Evolutionary conservation across 1,140 invertebrate species (phyloP).

Genomic region (Colletes latitarsis): DNA sequence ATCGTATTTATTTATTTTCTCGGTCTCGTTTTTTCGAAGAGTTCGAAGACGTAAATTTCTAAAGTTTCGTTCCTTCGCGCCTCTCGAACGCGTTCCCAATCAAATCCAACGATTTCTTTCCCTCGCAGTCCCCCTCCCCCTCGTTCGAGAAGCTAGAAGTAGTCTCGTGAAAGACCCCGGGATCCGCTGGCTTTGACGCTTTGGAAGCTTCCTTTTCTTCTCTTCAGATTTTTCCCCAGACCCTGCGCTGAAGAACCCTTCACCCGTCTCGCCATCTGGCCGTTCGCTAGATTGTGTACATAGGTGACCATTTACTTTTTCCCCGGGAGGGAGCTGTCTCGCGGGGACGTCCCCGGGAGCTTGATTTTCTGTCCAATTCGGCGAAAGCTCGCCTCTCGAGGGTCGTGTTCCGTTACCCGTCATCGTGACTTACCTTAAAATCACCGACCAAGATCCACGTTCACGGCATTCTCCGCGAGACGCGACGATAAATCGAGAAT

Average conservation of each 20-base stretch:
- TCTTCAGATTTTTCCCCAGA: slow-evolving; percentile 24
- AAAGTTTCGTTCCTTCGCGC: neutral
- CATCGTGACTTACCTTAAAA: too few species aligned
- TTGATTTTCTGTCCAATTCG: slow-evolving; percentile 52
- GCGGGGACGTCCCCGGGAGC: neutral
- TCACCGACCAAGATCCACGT: too few species aligned
- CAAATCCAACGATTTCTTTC: neutral
- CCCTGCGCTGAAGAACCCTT: slow-evolving; percentile 43
- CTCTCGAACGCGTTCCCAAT: neutral
- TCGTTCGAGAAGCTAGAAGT: slow-evolving; percentile 22
- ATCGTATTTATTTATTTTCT: too few species aligned
- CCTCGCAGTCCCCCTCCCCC: neutral
- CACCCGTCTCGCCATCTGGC: slow-evolving; percentile 38
- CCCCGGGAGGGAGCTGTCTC: neutral
- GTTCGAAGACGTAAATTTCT: neutral
- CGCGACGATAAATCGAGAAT: too few species aligned
- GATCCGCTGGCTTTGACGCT: neutral
- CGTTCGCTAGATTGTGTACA: slow-evolving; percentile 43
- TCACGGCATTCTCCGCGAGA: too few species aligned
- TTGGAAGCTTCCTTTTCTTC: slow-evolving; percentile 43
- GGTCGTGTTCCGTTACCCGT: too few species aligned
- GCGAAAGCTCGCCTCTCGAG: neutral
- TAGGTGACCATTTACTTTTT: slow-evolving; percentile 62
- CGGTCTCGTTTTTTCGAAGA: too few species aligned
- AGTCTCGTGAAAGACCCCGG: neutral